These are phyloP conservation scores for Uria lomvia DNA, from an alignment of 2,113 vertebrate species.

Conservation along the genomic window DNA sequence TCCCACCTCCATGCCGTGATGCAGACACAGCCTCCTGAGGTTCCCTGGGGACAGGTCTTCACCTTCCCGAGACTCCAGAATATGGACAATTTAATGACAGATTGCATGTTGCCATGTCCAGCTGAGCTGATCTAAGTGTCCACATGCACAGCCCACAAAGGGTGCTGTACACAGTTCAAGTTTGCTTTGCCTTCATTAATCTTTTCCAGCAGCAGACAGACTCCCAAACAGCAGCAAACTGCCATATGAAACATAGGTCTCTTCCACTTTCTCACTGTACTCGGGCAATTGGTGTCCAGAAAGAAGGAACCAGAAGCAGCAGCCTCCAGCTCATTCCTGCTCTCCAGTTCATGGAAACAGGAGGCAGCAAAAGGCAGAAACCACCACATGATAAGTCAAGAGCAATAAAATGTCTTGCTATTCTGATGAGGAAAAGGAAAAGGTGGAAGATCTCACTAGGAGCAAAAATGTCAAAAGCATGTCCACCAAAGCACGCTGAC, in stretches of 20 bases:
- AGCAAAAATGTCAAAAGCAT: background rate
- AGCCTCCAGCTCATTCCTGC: background rate
- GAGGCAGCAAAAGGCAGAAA: background rate
- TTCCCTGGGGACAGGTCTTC: background rate
- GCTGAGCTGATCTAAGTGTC: background rate
- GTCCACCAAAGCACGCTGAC: background rate
- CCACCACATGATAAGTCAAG: background rate
- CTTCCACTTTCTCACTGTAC: background rate
- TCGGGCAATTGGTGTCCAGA: background rate
- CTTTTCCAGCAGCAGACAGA: background rate
- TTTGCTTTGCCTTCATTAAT: background rate
- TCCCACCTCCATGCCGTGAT: fast-evolving
- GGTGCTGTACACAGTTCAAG: background rate
- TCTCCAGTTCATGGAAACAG: background rate
- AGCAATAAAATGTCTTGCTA: background rate
- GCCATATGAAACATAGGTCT: background rate
- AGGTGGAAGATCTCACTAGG: background rate
- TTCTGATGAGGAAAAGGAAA: background rate
- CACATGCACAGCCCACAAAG: background rate
- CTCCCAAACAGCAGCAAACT: background rate
- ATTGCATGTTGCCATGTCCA: background rate
- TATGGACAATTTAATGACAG: background rate
- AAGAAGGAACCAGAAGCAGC: background rate
- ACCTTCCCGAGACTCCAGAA: background rate
- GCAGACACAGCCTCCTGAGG: background rate